phyloP scores from a whole-genome alignment of 1,140 invertebrate species.

The Himalopsyche phryganea region DNA sequence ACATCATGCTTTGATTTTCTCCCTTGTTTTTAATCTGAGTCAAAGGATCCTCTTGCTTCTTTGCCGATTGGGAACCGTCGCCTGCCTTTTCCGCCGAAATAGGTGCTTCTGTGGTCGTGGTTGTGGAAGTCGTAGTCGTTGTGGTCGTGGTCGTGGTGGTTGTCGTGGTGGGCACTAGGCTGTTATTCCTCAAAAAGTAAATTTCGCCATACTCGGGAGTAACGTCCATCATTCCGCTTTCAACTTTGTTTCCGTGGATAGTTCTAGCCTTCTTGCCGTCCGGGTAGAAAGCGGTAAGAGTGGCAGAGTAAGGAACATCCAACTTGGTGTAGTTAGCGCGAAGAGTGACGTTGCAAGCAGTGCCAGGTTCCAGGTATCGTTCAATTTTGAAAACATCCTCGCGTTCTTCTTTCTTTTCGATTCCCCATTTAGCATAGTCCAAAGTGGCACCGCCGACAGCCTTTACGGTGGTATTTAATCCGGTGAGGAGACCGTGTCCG shows the following conservation, averaged over 20 bases:
- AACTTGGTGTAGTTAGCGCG: constrained; percentile 65
- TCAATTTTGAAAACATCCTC: constrained; percentile 60
- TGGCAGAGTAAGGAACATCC: constrained; percentile 69
- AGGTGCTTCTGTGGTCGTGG: constrained; percentile 50
- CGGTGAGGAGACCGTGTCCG: constrained; percentile 69
- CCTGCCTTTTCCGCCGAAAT: constrained; percentile 44
- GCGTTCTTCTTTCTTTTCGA: constrained; percentile 54
- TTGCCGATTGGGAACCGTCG: constrained; percentile 26
- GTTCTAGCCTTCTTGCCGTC: constrained; percentile 53
- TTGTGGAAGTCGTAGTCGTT: constrained; percentile 59
- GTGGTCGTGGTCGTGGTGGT: constrained; percentile 69
- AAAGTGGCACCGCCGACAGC: constrained; percentile 56
- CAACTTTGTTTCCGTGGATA: constrained; percentile 57
- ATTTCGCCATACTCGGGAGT: constrained; percentile 64
- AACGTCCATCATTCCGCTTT: constrained; percentile 64
- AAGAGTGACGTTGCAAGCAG: constrained; percentile 74
- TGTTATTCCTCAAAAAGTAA: constrained; percentile 71
- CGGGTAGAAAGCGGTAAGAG: constrained; percentile 66
- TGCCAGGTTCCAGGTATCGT: constrained; percentile 64
- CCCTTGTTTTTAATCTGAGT: constrained; percentile 35
- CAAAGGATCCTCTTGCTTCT: constrained; percentile 35
- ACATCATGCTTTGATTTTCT: constrained; percentile 42
- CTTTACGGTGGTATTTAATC: constrained; percentile 65
- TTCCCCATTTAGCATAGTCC: constrained; percentile 66
- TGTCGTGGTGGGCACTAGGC: constrained; percentile 71